phyloP scores from a whole-genome alignment of 2,888 invertebrate species.

The Lydus trimaculatus region DNA sequence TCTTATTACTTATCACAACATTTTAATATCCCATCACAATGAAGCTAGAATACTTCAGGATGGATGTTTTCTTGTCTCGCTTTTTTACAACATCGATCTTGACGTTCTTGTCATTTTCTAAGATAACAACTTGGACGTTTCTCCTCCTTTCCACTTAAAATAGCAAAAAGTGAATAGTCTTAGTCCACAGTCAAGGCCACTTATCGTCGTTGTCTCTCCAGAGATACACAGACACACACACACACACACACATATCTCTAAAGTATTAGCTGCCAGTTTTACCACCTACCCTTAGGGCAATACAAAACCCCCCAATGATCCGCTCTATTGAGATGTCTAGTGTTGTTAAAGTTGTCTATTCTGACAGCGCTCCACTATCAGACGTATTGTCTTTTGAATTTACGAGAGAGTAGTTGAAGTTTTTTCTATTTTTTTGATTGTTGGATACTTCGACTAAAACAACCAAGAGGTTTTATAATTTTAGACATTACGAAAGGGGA shows the following conservation, averaged over 20 bases:
- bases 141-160: background rate
- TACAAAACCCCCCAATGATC: constrained; percentile 26
- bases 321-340: constrained; percentile 33
- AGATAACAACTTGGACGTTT: constrained; percentile 7
- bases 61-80: background rate
- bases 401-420: constrained; percentile 11
- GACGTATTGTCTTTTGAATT: constrained; percentile 29
- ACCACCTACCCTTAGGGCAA: background rate
- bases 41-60: background rate
- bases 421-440: no score
- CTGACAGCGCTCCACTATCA: constrained; percentile 28
- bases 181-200: constrained; percentile 3
- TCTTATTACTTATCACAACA: background rate
- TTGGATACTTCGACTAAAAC: background rate
- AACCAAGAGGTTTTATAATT: background rate
- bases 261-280: background rate
- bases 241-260: background rate
- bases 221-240: background rate
- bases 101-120: background rate
- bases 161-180: background rate
- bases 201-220: background rate
- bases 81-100: background rate
- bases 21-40: background rate
- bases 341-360: constrained; percentile 29
- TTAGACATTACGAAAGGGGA: background rate